These are phyloP conservation scores for Scrobipalpa costella DNA, from an alignment of 2,888 invertebrate genomes.

Conservation along the genomic window DNA sequence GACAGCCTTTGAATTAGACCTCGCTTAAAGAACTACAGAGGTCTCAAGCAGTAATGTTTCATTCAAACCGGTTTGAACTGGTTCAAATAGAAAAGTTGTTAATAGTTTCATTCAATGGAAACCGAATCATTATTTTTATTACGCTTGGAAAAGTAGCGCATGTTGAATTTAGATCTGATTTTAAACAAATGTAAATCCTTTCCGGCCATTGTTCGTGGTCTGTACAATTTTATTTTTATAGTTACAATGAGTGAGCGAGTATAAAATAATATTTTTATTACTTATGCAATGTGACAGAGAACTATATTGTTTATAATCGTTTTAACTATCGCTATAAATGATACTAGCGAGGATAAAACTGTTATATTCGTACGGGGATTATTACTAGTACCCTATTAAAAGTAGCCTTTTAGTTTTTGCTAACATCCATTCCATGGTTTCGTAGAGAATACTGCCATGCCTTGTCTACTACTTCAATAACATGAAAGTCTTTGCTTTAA, in stretches of 20 bases:
- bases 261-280: not conserved
- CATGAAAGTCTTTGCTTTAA: too few species aligned
- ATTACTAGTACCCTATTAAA: too few species aligned
- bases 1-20: conserved; percentile 1
- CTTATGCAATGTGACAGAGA: too few species aligned
- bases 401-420: too few species aligned
- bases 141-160: not conserved
- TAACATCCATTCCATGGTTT: too few species aligned
- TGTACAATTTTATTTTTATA: not conserved
- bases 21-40: not conserved
- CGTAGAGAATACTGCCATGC: too few species aligned
- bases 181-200: not conserved
- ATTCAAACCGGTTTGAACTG: not conserved
- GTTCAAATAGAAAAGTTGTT: not conserved
- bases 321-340: too few species aligned
- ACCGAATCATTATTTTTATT: not conserved
- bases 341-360: too few species aligned
- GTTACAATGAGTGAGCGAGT: not conserved
- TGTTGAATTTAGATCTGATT: not conserved
- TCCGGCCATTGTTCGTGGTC: conserved; percentile 6
- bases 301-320: too few species aligned
- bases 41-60: not conserved
- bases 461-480: too few species aligned
- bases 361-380: too few species aligned
- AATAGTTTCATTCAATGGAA: conserved; percentile 1